phyloP scores from a whole-genome alignment of 2,797 vertebrate species.

The Aselliscus stoliczkanus region DNA sequence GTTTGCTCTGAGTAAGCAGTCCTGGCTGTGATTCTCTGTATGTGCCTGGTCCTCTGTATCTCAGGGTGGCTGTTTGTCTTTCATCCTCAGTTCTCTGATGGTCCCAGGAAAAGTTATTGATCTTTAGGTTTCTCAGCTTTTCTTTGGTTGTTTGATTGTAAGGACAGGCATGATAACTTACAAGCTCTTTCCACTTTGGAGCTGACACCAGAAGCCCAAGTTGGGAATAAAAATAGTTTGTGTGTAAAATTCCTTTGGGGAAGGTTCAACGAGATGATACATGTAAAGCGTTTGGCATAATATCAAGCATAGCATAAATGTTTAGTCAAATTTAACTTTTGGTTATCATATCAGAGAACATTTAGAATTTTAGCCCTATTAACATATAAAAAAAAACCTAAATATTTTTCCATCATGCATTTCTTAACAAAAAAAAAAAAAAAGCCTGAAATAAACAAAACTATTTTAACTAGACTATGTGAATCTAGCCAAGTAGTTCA shows the following conservation, averaged over 20 bases:
- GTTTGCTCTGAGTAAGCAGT: neutral
- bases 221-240: neutral
- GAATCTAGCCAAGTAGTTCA: constrained; percentile 26
- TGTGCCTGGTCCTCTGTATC: neutral
- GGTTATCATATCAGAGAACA: neutral
- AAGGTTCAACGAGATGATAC: neutral
- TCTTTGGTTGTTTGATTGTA: neutral
- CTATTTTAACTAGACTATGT: constrained; percentile 33
- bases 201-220: neutral
- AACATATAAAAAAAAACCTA: neutral
- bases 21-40: neutral
- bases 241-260: neutral
- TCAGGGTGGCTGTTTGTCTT: neutral
- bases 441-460: constrained; percentile 24
- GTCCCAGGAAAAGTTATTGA: neutral
- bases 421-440: neutral
- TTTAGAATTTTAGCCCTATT: neutral
- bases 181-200: neutral
- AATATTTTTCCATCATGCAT: constrained; percentile 26
- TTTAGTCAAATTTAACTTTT: neutral
- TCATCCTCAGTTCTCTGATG: neutral
- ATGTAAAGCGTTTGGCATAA: neutral
- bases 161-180: neutral
- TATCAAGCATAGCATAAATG: neutral
- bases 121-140: neutral